These are phyloP conservation scores for Matsumyia berberina DNA, from an alignment of 2,888 invertebrate species.

Conservation along the genomic window DNA sequence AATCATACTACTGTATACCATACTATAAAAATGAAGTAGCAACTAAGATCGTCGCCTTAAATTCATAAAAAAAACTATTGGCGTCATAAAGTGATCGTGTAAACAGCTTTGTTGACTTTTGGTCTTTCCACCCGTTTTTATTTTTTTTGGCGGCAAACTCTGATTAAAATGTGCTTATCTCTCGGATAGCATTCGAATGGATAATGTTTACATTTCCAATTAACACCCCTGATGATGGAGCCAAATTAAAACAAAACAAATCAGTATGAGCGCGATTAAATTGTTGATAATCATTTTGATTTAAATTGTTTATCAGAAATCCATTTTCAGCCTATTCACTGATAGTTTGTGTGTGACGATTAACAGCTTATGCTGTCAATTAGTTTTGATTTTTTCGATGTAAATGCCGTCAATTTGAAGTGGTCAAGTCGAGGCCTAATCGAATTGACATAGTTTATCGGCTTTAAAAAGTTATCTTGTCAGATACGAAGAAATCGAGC, in stretches of 20 bases:
- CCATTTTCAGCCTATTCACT: not conserved
- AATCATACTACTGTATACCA: not conserved
- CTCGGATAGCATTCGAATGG: not conserved
- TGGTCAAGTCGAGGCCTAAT: not conserved
- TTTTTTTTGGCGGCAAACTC: constrained; percentile 5
- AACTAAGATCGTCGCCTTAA: constrained; percentile 1
- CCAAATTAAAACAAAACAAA: not conserved
- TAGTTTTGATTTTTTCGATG: not conserved
- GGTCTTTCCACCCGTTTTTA: not conserved
- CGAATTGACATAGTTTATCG: not conserved
- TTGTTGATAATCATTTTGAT: not conserved
- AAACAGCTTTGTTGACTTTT: constrained; percentile 31
- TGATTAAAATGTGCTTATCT: constrained; percentile 9
- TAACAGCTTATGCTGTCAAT: not conserved
- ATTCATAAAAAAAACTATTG: not conserved
- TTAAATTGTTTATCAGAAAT: not conserved
- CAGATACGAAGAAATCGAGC: not conserved
- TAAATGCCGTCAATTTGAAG: not conserved
- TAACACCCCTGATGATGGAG: not conserved
- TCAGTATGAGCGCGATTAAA: not conserved
- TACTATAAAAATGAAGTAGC: constrained; percentile 20
- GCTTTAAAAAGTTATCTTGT: not conserved
- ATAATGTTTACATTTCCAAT: not conserved
- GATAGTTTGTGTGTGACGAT: not conserved
- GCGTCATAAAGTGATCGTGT: constrained; percentile 15